Percentiles rank a stretch among this genome's conserved stretches.
Conservation (phyloP, 2,888 invertebrate species). For the Protophormia terraenovae region DNA sequence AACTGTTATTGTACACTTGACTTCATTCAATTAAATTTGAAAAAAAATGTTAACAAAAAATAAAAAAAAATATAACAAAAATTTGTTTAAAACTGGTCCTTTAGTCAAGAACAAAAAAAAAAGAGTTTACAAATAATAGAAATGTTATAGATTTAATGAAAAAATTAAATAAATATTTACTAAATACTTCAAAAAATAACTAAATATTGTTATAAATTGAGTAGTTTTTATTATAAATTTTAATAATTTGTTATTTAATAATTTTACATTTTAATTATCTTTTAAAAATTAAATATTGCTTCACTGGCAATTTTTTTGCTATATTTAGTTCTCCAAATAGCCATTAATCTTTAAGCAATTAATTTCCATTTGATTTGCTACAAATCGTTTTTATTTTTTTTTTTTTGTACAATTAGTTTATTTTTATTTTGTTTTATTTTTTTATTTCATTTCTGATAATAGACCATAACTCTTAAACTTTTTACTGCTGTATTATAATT, state of each 20-base stretch:
- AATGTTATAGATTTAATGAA: not conserved
- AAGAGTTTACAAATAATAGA: not conserved
- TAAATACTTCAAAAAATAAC: not conserved
- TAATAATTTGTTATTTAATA: too few relatives aligned
- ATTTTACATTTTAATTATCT: too few relatives aligned
- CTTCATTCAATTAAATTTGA: slow-evolving; percentile 43
- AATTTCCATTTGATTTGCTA: slow-evolving; percentile 24
- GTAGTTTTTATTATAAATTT: too few relatives aligned
- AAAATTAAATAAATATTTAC: not conserved
- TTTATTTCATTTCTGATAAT: not conserved
- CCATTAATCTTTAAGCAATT: not conserved
- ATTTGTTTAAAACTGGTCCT: not conserved
- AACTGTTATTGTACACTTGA: slow-evolving; percentile 37
- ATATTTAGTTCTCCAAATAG: too few relatives aligned
- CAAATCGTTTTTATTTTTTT: slow-evolving; percentile 17
- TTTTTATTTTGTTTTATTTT: too few relatives aligned
- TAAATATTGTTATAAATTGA: too few relatives aligned
- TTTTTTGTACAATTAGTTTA: not conserved
- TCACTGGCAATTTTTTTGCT: too few relatives aligned
- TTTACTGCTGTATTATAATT: slow-evolving; percentile 6
- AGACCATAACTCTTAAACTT: not conserved
- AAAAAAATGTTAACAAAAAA: not conserved
- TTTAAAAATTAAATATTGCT: too few relatives aligned
- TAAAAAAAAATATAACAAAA: too few relatives aligned
- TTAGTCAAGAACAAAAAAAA: not conserved